Conservation (phyloP, 2,888 invertebrate genomes). For the Escarpia spicata region DNA sequence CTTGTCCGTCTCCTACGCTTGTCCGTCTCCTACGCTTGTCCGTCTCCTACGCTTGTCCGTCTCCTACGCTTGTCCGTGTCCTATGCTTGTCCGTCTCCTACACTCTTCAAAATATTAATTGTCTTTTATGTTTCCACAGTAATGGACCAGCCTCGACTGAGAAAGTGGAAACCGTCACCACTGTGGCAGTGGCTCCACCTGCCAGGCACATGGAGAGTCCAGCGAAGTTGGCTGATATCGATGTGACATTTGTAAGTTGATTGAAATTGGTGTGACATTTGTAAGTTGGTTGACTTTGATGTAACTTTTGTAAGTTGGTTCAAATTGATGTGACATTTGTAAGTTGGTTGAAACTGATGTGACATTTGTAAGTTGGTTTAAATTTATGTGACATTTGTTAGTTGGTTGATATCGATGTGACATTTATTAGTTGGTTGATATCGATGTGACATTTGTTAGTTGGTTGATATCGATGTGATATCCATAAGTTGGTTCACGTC, state of each 20-base stretch:
- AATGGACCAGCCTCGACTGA: not conserved
- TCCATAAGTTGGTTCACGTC: too few relatives aligned
- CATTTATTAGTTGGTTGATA: not conserved
- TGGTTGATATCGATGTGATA: too few relatives aligned
- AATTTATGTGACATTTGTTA: not conserved
- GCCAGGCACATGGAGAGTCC: not conserved
- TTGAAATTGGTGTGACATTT: not conserved
- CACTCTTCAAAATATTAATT: not conserved
- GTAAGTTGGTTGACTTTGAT: not conserved
- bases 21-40: too few relatives aligned
- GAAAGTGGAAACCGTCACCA: not conserved
- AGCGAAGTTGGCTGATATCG: not conserved
- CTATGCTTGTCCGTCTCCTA: not conserved
- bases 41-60: too few relatives aligned
- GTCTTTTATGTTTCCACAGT: not conserved
- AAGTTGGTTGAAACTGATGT: not conserved
- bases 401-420: too few relatives aligned
- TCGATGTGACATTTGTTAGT: too few relatives aligned
- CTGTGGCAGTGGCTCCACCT: not conserved
- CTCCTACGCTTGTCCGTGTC: too few relatives aligned
- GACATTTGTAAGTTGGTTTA: not conserved
- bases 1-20: too few relatives aligned
- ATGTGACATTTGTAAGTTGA: constrained; percentile 4
- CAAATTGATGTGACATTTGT: not conserved
- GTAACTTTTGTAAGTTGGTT: not conserved